A percentile compares a stretch with the other conserved stretches of the same genome.
Evolutionary conservation across 1,140 invertebrate genomes (phyloP).

Genomic region (Agraylea sexmaculata): DNA sequence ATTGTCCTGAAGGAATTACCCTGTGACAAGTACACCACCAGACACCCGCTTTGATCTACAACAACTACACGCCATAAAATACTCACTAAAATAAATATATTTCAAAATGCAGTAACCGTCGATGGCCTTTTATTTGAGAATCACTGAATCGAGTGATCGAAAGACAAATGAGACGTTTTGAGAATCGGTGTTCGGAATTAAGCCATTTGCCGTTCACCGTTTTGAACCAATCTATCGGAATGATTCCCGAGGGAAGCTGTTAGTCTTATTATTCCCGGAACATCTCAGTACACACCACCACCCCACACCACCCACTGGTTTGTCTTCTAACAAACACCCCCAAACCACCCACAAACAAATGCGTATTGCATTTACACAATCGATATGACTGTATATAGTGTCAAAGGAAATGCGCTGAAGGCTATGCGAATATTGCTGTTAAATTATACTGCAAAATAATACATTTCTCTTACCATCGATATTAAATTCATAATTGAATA

Average conservation of each 20-base stretch:
- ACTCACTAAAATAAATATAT: too few species aligned
- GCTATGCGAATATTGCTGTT: background rate
- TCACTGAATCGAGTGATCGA: background rate
- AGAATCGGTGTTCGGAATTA: slow-evolving; percentile 2
- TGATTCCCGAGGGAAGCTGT: slow-evolving; percentile 19
- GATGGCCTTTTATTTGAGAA: too few species aligned
- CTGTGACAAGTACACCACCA: slow-evolving; percentile 7
- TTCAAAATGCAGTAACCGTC: too few species aligned
- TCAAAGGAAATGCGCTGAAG: background rate
- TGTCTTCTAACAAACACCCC: background rate
- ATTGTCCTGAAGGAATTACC: slow-evolving; percentile 16
- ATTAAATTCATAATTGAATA: too few species aligned
- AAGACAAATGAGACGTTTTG: background rate
- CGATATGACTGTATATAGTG: background rate
- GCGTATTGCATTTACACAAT: slow-evolving; percentile 9
- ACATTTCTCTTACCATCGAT: background rate
- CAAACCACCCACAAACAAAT: slow-evolving; percentile 11
- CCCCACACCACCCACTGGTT: slow-evolving; percentile 1
- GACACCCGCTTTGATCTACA: too few species aligned
- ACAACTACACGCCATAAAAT: too few species aligned
- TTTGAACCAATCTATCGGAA: slow-evolving; percentile 22
- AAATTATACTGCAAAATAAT: background rate
- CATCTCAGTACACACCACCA: slow-evolving; percentile 1
- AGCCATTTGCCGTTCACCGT: slow-evolving; percentile 7
- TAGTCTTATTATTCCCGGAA: slow-evolving; percentile 19